phyloP scores from a whole-genome alignment of 2,797 vertebrate genomes.

The Jordanella pulchra region DNA sequence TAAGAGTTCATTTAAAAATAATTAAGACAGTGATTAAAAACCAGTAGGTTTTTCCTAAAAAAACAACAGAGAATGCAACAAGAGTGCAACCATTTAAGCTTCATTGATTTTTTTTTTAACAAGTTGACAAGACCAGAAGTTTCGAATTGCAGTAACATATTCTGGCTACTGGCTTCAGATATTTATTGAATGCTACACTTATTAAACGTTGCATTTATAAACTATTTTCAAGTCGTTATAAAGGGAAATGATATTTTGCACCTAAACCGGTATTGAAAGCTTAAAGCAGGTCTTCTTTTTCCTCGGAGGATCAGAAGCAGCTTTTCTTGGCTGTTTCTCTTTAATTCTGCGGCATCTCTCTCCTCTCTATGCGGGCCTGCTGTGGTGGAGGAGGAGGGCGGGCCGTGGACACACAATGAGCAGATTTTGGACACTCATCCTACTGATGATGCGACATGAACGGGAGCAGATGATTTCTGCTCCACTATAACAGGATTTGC shows the following conservation, averaged over 20 bases:
- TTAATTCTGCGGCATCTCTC: constrained; percentile 72
- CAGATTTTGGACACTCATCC: constrained; percentile 56
- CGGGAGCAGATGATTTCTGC: constrained; percentile 15
- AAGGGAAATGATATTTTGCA: background rate
- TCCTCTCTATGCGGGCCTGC: constrained; percentile 54
- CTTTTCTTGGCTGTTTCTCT: constrained; percentile 65
- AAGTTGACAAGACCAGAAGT: background rate
- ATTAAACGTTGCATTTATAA: too few relatives aligned
- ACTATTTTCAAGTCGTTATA: background rate
- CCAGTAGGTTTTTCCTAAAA: too few relatives aligned
- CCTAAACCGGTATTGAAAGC: background rate
- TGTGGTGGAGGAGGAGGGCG: constrained; percentile 61
- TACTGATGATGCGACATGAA: constrained; percentile 50
- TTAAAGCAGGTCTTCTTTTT: too few relatives aligned
- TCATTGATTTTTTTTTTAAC: background rate
- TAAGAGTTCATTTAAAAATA: too few relatives aligned
- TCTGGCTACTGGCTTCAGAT: background rate
- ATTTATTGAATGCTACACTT: background rate
- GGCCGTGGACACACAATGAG: constrained; percentile 51
- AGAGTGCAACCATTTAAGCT: background rate
- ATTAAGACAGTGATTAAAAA: background rate
- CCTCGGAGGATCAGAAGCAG: constrained; percentile 2
- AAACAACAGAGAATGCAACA: background rate
- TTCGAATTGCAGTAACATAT: background rate
- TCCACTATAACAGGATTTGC: constrained; percentile 26